phyloP scores from a whole-genome alignment of 2,888 invertebrate species.

The Erpobdella octoculata region DNA sequence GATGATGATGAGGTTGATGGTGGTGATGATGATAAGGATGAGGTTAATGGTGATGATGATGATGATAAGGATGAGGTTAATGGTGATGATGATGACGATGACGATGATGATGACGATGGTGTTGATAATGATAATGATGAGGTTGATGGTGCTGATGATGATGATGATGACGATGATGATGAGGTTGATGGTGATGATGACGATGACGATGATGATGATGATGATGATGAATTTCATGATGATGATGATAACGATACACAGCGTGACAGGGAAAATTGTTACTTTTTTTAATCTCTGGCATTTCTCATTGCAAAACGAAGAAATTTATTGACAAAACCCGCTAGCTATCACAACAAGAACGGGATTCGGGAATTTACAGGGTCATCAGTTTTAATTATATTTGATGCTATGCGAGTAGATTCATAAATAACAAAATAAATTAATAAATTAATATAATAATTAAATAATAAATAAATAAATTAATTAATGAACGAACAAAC shows the following conservation, averaged over 20 bases:
- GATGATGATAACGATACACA: neutral
- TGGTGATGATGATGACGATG: constrained; percentile 4
- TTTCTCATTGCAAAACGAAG: too few species aligned
- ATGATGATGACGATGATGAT: neutral
- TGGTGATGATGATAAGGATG: neutral
- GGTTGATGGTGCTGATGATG: neutral
- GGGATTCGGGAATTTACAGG: too few species aligned
- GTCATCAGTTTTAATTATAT: too few species aligned
- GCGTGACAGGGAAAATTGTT: too few species aligned
- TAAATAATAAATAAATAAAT: too few species aligned
- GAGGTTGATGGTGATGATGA: neutral
- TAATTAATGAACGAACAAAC: too few species aligned
- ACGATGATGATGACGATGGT: neutral
- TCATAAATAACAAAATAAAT: too few species aligned
- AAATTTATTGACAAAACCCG: too few species aligned
- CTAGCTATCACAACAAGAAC: too few species aligned
- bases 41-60: neutral
- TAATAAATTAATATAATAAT: too few species aligned
- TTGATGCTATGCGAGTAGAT: too few species aligned
- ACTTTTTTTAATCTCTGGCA: too few species aligned
- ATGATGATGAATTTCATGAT: neutral
- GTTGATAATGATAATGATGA: neutral
- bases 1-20: neutral
- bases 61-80: neutral
- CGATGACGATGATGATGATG: neutral